Evolutionary conservation across 2,797 vertebrate genomes (phyloP).

Genomic region (Phrynocephalus vlangalii): DNA sequence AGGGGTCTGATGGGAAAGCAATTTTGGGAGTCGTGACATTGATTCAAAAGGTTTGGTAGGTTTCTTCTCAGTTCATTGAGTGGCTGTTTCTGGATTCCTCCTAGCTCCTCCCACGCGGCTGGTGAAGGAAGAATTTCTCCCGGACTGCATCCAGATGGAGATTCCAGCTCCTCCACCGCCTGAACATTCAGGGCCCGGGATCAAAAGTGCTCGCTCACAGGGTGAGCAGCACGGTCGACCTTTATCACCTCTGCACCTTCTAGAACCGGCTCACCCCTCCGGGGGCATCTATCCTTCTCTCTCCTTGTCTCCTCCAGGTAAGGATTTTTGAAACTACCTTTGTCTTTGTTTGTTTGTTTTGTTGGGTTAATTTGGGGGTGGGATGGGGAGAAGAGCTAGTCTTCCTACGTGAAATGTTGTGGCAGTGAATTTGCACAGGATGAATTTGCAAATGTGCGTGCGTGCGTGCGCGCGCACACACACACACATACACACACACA

Average conservation of each 20-base stretch:
- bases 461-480: no score
- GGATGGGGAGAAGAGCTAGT: no score
- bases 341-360: no score
- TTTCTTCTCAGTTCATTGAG: no score
- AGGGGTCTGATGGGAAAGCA: no score
- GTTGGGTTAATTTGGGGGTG: no score
- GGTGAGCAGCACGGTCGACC: slow-evolving; percentile 71
- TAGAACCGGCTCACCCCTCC: slow-evolving; percentile 65
- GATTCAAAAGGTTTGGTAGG: no score
- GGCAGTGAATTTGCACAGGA: no score
- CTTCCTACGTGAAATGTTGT: no score
- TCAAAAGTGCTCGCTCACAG: slow-evolving; percentile 44
- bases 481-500: no score
- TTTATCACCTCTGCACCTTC: slow-evolving; percentile 73
- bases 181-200: slow-evolving; percentile 66
- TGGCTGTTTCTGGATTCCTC: background rate
- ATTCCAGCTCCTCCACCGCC: slow-evolving; percentile 72
- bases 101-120: slow-evolving; percentile 66
- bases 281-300: slow-evolving; percentile 73
- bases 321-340: slow-evolving; percentile 32
- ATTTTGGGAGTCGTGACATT: no score
- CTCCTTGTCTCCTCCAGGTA: slow-evolving; percentile 68
- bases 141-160: slow-evolving; percentile 83
- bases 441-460: no score
- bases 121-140: slow-evolving; percentile 85